These are phyloP conservation scores for Danio jaintianensis DNA, from an alignment of 2,797 vertebrate species.

Conservation along the genomic window DNA sequence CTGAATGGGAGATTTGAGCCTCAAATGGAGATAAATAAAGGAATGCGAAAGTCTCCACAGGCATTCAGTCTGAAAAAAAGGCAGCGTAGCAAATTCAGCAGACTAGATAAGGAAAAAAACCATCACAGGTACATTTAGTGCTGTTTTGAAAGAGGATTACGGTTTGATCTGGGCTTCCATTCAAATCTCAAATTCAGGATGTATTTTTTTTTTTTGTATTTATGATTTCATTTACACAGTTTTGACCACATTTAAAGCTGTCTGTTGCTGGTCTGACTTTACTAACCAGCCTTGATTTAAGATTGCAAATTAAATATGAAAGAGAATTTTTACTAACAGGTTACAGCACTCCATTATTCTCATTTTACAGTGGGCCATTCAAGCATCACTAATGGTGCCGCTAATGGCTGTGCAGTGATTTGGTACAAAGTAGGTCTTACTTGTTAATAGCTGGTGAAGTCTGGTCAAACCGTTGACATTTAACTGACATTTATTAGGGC, in stretches of 20 bases:
- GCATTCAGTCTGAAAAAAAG: constrained; percentile 24
- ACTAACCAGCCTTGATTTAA: constrained; percentile 29
- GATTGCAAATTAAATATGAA: not conserved
- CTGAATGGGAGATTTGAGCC: constrained; percentile 16
- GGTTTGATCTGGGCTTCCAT: not conserved
- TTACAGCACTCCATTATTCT: constrained; percentile 34
- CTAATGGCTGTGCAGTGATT: constrained; percentile 48
- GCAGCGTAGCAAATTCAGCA: not conserved
- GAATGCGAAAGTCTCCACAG: not conserved
- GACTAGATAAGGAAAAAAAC: constrained; percentile 26
- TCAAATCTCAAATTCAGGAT: not conserved
- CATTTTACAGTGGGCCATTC: constrained; percentile 30
- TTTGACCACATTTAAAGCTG: not conserved
- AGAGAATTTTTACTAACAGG: not conserved
- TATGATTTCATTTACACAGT: constrained; percentile 2
- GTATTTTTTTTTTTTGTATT: not conserved
- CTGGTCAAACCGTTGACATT: constrained; percentile 58
- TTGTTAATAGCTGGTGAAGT: constrained; percentile 49
- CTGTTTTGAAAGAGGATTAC: constrained; percentile 6
- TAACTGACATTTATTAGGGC: constrained; percentile 55
- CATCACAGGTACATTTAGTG: not conserved
- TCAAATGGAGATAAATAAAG: constrained; percentile 17
- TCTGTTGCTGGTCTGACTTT: not conserved
- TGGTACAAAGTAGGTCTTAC: constrained; percentile 40
- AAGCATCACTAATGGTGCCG: constrained; percentile 27